Base-by-base conservation (phyloP, 2,113 vertebrate genomes). In the Austrofundulus limnaeus region DNA sequence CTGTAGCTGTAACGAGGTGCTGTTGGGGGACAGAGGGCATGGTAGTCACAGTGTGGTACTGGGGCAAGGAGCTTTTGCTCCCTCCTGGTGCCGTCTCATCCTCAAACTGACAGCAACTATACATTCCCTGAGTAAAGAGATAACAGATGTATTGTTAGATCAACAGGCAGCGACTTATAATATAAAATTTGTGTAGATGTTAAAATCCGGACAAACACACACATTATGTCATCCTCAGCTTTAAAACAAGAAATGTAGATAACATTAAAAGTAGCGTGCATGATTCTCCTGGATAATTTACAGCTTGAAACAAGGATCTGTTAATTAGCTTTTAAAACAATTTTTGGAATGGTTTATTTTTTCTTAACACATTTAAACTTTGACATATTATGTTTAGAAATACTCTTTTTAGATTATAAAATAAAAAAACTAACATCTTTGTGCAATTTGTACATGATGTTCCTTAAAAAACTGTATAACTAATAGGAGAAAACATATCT, bases 81-180 rank as follows among this genome's bases (percentile, higher is more conserved):
- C 85, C 84, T 72, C 84, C 81, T 2, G 82, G 70, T 19, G 75
- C 38, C 0, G 90, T 93, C 80, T 93, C 92, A 61, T 95, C 94
- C 75, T 96, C 95, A 3, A 94, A 93, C 74, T 91, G 93, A 88
- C 95, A 96, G 85, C 95, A 96, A 73, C 94, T 96, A 90, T 96
- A 96, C 94, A 96, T 96, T 42, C 95, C 95, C 95, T 96, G 88
- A 34, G 74, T 65, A 58, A 75, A 74, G 28, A 76, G 47, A 86
- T 42, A 71, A 77, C 51, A 83, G 53, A 76, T 41, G n/a, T 38
- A 41, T 34, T 59, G 60, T 85, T 70, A 81, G 73, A 81, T 41
- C 34, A 67, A 21, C 52, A 28, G 66, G 62, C 58, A 57, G 73
- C 21, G 24, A 55, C 59, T 19, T 37, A 47, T 48, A 45, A 80